Percentiles rank a stretch among this genome's conserved stretches.
Conservation (phyloP, 2,797 vertebrate genomes). For the Siniperca scherzeri region DNA sequence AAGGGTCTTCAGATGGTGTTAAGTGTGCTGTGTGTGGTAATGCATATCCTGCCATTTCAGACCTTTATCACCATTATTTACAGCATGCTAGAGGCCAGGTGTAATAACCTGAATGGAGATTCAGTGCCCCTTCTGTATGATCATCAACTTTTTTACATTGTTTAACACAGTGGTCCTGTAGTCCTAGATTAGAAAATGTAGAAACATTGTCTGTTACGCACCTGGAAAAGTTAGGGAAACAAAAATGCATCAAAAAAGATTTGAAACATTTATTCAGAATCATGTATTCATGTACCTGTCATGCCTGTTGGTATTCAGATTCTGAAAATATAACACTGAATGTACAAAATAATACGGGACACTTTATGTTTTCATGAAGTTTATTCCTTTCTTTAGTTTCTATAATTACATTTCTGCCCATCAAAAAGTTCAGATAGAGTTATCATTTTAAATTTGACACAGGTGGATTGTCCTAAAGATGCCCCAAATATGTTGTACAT, state of each 20-base stretch:
- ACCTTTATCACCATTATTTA: conserved; percentile 87
- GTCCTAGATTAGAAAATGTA: background rate
- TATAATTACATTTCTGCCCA: background rate
- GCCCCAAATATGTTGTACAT: background rate
- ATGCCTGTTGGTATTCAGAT: background rate
- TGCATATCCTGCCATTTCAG: conserved; percentile 74
- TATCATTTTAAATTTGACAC: background rate
- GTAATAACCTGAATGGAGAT: conserved; percentile 43
- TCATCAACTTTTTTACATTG: background rate
- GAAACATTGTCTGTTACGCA: conserved; percentile 12
- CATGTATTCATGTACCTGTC: background rate
- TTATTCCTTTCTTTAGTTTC: background rate
- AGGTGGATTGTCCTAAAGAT: background rate
- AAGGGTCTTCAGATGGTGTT: conserved; percentile 54
- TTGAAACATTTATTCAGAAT: conserved; percentile 13
- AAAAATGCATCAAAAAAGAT: background rate
- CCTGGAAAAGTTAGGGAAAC: background rate
- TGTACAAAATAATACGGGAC: conserved; percentile 12
- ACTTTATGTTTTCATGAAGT: background rate
- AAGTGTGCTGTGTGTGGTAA: conserved; percentile 82
- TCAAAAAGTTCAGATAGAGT: conserved; percentile 9
- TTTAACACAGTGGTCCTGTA: background rate
- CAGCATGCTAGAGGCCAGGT: conserved; percentile 86
- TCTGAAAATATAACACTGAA: conserved; percentile 1
- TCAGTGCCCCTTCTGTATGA: background rate